Evolutionary conservation across 1,140 invertebrate genomes (phyloP), one percentile per base, ranked within the genome.

Genomic region (Lordiphosa mommai): DNA sequence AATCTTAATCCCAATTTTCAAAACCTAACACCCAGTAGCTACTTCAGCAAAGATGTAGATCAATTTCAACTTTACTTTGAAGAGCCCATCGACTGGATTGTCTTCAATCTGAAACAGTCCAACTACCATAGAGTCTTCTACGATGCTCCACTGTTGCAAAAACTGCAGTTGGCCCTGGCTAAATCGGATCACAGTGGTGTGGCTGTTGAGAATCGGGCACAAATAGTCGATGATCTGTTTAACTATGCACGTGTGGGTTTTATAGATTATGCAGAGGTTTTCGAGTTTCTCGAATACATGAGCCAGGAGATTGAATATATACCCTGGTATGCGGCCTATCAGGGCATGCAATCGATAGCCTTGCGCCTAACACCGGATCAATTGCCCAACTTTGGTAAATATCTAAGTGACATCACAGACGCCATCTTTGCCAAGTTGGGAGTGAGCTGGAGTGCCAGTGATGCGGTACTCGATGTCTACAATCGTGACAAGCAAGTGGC

Each of bases 141-240:
- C 51, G 92, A 93, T 33, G 41, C 66, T 0, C 43, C 84, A 1
- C 91, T 93, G 58, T 91, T 92, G 90, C 30, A 69, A 2, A 87
- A 88, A 1, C 76, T 93, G 4, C 85, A 87, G 0, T 46, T 48
- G 1, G 90, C 89, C 4, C 59, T 93, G 5, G 57, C 64, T 1
- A 72, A 60, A 14, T 50, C 63, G 0, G 65, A 89, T 17, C 90
- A 90, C 61, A 64, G 80, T 1, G 73, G 66, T 1, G 94, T 96
- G 55, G 90, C 93, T 38, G 68, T 91, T 0, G 87, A 94, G 3
- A 96, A 96, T 89, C 89, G 95, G 49, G 95, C 94, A 0, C 94
- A 96, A 72, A 88, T 96, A 1, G 86, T 96, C 1, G 94, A 96
- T 68, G 95, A 96, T 87, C 90, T 93, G 1, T 92, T 94, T 47